These are phyloP conservation scores for Agonopterix arenella DNA, from an alignment of 2,888 invertebrate species.

Conservation along the genomic window DNA sequence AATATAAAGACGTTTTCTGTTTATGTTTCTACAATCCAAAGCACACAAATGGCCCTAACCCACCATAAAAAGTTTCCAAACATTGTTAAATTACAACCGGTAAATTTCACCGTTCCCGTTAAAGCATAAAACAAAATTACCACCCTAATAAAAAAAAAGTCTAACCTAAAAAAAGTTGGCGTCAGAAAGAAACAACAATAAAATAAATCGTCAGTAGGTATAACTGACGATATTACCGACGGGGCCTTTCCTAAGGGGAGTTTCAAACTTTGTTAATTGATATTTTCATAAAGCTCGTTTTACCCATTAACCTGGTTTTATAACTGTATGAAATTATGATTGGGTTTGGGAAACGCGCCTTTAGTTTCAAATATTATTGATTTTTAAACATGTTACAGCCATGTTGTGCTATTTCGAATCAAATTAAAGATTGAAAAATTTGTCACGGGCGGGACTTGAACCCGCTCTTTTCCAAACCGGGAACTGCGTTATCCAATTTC, in stretches of 20 bases:
- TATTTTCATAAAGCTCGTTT: constrained; percentile 9
- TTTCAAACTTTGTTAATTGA: constrained; percentile 9
- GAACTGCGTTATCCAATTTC: too few species aligned
- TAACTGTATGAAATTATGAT: neutral
- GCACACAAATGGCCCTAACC: neutral
- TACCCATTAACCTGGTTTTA: constrained; percentile 1
- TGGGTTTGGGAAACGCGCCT: too few species aligned
- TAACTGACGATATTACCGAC: constrained; percentile 4
- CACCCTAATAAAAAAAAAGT: constrained; percentile 2
- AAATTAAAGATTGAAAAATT: too few species aligned
- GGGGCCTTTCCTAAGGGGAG: neutral
- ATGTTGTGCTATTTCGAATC: too few species aligned
- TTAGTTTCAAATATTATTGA: too few species aligned
- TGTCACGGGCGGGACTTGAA: too few species aligned
- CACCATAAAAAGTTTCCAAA: neutral
- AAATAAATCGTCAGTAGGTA: constrained; percentile 8
- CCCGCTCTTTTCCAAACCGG: too few species aligned
- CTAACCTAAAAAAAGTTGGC: constrained; percentile 1
- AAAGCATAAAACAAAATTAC: neutral
- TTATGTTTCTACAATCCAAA: too few species aligned
- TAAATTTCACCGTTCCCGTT: neutral
- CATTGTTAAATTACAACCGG: neutral
- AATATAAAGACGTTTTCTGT: too few species aligned
- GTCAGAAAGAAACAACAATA: constrained; percentile 4
- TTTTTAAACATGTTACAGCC: too few species aligned